phyloP scores from a whole-genome alignment of 2,888 invertebrate species.

The Trichacis sp. region DNA sequence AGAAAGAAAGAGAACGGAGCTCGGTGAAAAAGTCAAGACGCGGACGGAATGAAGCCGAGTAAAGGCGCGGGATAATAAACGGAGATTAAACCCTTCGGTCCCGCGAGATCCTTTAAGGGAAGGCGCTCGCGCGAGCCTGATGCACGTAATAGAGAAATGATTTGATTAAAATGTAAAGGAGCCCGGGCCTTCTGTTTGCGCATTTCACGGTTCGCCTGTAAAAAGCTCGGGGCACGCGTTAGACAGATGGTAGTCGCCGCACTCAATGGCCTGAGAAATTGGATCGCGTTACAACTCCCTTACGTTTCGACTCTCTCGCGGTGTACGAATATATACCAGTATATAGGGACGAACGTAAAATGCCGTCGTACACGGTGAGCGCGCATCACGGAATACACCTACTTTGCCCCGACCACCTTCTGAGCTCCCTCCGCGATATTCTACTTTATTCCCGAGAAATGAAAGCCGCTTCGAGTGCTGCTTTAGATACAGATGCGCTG shows the following conservation, averaged over 20 bases:
- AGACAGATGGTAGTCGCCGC: conserved; percentile 69
- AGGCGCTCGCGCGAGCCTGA: conserved; percentile 49
- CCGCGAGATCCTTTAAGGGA: conserved; percentile 57
- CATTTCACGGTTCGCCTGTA: conserved; percentile 69
- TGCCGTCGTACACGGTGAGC: conserved; percentile 27
- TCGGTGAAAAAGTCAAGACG: conserved; percentile 13
- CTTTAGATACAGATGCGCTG: conserved; percentile 27
- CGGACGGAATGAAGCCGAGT: conserved; percentile 30
- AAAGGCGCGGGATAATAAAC: conserved; percentile 37
- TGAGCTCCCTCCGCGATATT: neutral
- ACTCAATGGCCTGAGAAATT: conserved; percentile 70
- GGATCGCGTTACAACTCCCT: conserved; percentile 69
- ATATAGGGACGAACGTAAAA: conserved; percentile 30
- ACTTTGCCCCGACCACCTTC: conserved; percentile 10
- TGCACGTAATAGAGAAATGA: conserved; percentile 66
- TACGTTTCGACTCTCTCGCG: conserved; percentile 61
- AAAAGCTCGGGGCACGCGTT: conserved; percentile 63
- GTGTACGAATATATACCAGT: conserved; percentile 42
- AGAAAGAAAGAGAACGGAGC: conserved; percentile 2
- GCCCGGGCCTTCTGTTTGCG: conserved; percentile 67
- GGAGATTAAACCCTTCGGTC: conserved; percentile 62
- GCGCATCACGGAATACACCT: conserved; percentile 26
- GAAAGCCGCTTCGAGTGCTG: conserved; percentile 17
- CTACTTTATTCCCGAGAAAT: conserved; percentile 13
- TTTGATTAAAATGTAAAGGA: conserved; percentile 69